Percentiles rank a stretch among this genome's conserved stretches.
These are phyloP conservation scores for Geococcyx californianus DNA, from an alignment of 2,113 vertebrate species.

Conservation along the genomic window DNA sequence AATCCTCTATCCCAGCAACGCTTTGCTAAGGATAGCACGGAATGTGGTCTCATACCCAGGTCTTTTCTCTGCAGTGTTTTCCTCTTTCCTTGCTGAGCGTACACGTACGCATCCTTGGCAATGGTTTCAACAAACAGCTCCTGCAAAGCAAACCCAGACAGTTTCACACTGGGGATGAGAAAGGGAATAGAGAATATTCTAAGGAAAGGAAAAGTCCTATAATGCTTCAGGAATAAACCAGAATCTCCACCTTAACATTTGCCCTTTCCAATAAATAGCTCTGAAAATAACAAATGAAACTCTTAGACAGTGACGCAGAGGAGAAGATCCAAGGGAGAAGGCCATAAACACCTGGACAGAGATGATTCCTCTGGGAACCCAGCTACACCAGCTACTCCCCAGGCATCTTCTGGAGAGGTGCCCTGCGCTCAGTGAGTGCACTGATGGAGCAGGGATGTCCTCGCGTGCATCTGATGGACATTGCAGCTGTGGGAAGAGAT, in stretches of 20 bases:
- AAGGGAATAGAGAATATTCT: not conserved
- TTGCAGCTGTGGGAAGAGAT: not conserved
- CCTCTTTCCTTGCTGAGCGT: conserved; percentile 92
- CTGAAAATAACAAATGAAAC: not conserved
- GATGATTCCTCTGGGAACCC: not conserved
- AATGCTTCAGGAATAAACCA: not conserved
- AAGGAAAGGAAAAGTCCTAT: not conserved
- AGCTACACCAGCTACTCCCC: not conserved
- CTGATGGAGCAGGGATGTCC: fast-evolving
- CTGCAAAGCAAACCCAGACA: conserved; percentile 62
- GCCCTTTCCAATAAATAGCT: not conserved
- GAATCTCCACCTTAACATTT: not conserved
- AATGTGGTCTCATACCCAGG: conserved; percentile 78
- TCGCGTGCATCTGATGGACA: fast-evolving
- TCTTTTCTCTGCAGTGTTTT: conserved; percentile 98
- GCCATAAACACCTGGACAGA: fast-evolving
- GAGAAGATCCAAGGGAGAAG: not conserved
- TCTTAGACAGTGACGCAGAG: not conserved
- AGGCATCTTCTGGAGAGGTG: not conserved
- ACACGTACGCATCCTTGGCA: conserved; percentile 91
- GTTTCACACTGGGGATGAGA: not conserved
- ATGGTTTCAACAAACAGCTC: conserved; percentile 97
- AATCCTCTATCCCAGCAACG: not conserved
- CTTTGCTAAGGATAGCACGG: not conserved
- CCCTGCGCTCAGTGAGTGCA: not conserved